phyloP scores from a whole-genome alignment of 37 sponge, comb jelly and placozoan genomes.

The Halisarca cf. caerulea region DNA sequence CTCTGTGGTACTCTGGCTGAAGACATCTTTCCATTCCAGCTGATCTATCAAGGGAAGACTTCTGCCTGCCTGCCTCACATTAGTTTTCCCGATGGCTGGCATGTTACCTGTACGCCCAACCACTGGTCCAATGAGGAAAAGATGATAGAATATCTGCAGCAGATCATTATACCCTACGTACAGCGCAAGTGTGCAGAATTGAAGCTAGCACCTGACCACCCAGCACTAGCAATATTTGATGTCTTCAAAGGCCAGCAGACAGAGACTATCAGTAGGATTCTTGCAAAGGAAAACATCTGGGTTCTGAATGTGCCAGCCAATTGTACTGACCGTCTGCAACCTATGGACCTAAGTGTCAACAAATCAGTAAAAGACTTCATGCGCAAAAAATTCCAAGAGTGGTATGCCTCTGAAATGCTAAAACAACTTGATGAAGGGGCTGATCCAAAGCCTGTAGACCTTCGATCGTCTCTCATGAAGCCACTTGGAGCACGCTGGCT shows the following conservation, averaged over 20 bases:
- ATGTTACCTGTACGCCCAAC: constrained; percentile 5
- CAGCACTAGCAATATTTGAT: constrained; percentile 7
- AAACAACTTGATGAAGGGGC: background rate
- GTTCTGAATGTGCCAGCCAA: background rate
- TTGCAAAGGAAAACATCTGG: background rate
- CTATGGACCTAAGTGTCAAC: background rate
- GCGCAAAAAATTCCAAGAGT: background rate
- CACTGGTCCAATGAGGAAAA: background rate
- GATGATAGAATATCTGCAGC: background rate
- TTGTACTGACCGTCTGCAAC: too few species aligned
- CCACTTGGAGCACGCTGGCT: too few species aligned
- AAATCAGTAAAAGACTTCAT: background rate
- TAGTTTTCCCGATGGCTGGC: constrained; percentile 27
- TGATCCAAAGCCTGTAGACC: background rate
- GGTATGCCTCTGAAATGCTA: background rate
- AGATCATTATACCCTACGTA: constrained; percentile 3
- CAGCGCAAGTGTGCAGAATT: background rate
- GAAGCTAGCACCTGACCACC: constrained; percentile 13
- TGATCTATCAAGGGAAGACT: constrained; percentile 21
- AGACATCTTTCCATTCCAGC: constrained; percentile 18
- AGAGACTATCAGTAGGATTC: background rate
- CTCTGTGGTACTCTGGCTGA: constrained; percentile 45
- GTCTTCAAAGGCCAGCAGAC: too few species aligned
- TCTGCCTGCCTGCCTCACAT: constrained; percentile 18
- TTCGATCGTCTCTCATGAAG: too few species aligned